Evolutionary conservation across 1,140 invertebrate genomes (phyloP).

Genomic region (Macrotrachela quadricornifera): DNA sequence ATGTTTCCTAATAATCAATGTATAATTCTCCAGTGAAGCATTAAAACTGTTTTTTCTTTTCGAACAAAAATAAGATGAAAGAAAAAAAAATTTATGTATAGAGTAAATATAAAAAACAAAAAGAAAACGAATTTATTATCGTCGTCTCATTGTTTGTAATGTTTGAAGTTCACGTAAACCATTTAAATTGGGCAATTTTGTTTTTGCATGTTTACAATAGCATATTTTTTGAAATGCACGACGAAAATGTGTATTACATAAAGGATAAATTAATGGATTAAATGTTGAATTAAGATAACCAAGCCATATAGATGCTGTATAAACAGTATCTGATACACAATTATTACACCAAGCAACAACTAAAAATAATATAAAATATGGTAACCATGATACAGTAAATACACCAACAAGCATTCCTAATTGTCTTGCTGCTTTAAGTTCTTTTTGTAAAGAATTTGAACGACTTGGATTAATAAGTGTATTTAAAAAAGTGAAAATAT

Average conservation of each 20-base stretch:
- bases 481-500: no score
- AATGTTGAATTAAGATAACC: slow-evolving; percentile 89
- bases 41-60: no score
- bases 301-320: slow-evolving; percentile 43
- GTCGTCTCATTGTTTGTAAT: no score
- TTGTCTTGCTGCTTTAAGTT: slow-evolving; percentile 38
- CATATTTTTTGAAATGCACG: slow-evolving; percentile 49
- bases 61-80: no score
- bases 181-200: no score
- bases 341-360: slow-evolving; percentile 40
- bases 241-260: slow-evolving; percentile 74
- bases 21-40: no score
- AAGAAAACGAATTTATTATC: no score
- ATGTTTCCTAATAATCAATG: no score
- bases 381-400: slow-evolving; percentile 42
- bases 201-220: no score
- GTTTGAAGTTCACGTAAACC: no score
- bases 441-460: background rate
- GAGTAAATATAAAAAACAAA: no score
- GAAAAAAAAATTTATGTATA: no score
- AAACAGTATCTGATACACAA: slow-evolving; percentile 24
- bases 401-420: slow-evolving; percentile 44
- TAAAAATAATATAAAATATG: slow-evolving; percentile 42
- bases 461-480: background rate
- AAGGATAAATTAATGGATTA: slow-evolving; percentile 51